Conservation (phyloP, 2,888 invertebrate species). For the Lottia scabra region DNA sequence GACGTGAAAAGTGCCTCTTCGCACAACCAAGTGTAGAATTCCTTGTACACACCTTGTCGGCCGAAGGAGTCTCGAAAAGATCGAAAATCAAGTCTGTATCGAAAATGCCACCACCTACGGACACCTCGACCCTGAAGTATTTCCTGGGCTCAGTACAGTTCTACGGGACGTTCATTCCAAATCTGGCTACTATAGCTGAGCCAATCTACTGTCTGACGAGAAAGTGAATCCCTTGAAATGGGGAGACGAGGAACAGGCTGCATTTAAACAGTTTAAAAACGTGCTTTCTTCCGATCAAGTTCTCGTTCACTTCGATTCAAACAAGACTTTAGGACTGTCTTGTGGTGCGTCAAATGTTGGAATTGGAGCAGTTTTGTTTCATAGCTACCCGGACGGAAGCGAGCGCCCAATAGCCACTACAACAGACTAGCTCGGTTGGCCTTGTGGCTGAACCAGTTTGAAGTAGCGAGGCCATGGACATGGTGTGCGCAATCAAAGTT, state of each 20-base stretch:
- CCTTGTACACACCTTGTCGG: slow-evolving; percentile 11
- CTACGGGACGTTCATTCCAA: slow-evolving; percentile 25
- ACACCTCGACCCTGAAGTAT: slow-evolving; percentile 16
- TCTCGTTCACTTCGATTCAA: slow-evolving; percentile 25
- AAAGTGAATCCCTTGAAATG: slow-evolving; percentile 16
- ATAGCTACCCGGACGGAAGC: slow-evolving; percentile 23
- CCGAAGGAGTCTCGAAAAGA: slow-evolving; percentile 5
- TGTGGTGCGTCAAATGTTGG: slow-evolving; percentile 34
- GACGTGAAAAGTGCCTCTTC: slow-evolving; percentile 17
- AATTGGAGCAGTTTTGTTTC: slow-evolving; percentile 30
- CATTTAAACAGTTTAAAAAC: slow-evolving; percentile 8
- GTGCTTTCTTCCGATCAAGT: slow-evolving; percentile 1
- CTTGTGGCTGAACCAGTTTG: slow-evolving; percentile 55
- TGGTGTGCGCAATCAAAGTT: no score
- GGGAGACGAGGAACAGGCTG: slow-evolving; percentile 10
- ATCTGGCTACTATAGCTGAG: slow-evolving; percentile 21
- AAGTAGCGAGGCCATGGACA: no score
- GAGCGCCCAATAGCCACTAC: slow-evolving; percentile 24
- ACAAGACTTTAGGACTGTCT: slow-evolving; percentile 20
- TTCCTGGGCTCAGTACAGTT: slow-evolving; percentile 24
- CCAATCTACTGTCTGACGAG: slow-evolving; percentile 24
- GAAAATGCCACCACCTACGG: slow-evolving; percentile 17
- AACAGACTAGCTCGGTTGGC: slow-evolving; percentile 51
- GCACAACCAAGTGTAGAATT: slow-evolving; percentile 11
- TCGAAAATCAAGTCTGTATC: neutral